These are phyloP conservation scores for Sinocyclocheilus anshuiensis DNA, from an alignment of 2,113 vertebrate genomes.

Conservation along the genomic window DNA sequence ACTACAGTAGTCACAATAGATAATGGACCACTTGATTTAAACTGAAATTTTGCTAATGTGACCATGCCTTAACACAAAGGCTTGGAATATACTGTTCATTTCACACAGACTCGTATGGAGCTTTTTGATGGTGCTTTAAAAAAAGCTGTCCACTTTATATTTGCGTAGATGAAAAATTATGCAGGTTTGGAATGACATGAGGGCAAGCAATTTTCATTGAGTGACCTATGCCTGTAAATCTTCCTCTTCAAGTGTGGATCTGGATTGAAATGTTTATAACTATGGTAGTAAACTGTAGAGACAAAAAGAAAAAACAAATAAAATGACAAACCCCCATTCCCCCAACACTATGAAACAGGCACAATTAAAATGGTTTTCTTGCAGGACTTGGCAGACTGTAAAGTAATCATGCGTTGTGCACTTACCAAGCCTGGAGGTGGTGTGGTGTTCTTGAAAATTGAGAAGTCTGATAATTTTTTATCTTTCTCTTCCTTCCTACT, in stretches of 20 bases:
- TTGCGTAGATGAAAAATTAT: neutral
- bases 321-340: neutral
- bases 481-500: neutral
- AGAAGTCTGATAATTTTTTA: neutral
- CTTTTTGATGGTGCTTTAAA: neutral
- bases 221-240: neutral
- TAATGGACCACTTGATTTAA: neutral
- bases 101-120: neutral
- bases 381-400: slow-evolving; percentile 18
- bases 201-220: neutral
- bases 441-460: slow-evolving; percentile 26
- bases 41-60: neutral
- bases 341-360: neutral
- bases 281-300: neutral
- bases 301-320: neutral
- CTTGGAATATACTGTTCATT: neutral
- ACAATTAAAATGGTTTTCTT: neutral
- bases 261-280: neutral
- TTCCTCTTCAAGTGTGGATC: neutral
- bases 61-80: neutral
- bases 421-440: slow-evolving; percentile 34
- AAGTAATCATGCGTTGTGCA: slow-evolving; percentile 24
- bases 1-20: no score
- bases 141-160: neutral
- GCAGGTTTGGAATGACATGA: slow-evolving; percentile 3